phyloP scores from a whole-genome alignment of 2,797 vertebrate genomes.

The Gymnoscopelus microlampas region DNA sequence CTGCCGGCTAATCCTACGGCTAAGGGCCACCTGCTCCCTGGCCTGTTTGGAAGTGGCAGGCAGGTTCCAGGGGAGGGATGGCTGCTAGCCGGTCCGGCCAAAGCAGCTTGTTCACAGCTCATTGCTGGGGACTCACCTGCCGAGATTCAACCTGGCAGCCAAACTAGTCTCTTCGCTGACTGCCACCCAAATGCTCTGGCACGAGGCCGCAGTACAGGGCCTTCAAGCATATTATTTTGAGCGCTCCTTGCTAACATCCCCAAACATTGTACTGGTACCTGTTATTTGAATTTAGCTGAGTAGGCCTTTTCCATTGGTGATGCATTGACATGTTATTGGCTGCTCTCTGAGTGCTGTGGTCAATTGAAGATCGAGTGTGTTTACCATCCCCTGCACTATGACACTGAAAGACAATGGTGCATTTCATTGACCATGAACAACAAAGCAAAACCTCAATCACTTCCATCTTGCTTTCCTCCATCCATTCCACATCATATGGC shows the following conservation, averaged over 20 bases:
- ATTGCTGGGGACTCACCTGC: constrained; percentile 76
- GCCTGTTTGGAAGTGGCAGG: constrained; percentile 63
- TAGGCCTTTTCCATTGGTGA: constrained; percentile 38
- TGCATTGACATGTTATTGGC: constrained; percentile 14
- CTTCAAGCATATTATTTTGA: constrained; percentile 56
- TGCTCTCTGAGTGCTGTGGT: not conserved
- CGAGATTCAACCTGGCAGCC: constrained; percentile 72
- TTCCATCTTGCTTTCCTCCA: constrained; percentile 7
- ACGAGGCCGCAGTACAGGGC: constrained; percentile 33
- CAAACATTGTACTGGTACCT: constrained; percentile 50
- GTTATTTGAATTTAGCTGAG: not conserved
- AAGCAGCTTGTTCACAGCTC: constrained; percentile 82
- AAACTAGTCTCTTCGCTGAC: constrained; percentile 39
- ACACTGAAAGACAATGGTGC: not conserved
- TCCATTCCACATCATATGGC: constrained; percentile 57
- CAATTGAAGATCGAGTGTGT: not conserved
- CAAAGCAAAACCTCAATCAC: constrained; percentile 8
- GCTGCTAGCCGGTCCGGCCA: constrained; percentile 64
- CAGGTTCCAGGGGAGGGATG: constrained; percentile 53
- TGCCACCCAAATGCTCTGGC: constrained; percentile 51
- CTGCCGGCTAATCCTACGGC: constrained; percentile 58
- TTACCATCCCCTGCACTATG: not conserved
- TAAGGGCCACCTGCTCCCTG: constrained; percentile 75
- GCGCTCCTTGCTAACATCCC: constrained; percentile 52
- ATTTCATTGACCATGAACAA: not conserved